Base-by-base conservation (phyloP, 2,113 vertebrate species). In the Callopanchax toddi region DNA sequence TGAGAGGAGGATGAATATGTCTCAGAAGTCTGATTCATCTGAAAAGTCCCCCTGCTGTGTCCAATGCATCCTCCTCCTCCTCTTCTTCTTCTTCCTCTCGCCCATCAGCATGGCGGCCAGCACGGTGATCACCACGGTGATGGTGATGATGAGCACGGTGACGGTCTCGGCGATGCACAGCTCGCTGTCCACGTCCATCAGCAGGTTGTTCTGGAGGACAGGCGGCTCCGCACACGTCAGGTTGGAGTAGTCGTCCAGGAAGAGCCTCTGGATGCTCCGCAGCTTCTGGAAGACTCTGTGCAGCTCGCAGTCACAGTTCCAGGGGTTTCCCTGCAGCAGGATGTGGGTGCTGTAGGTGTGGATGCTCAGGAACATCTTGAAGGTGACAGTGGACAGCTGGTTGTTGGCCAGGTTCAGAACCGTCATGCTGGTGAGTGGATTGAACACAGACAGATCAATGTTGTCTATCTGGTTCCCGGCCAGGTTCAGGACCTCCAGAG, bases 231-330 rank as follows among this genome's bases (percentile, higher is more conserved):
- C 3, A 62, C 94, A 95, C 3, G 75, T 91, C 68, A 95, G 79
- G 60, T 92, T 91, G 29, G 60, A 44, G 57, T 93, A 93, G 87
- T 94, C 92, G 23, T 94, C 91, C 74, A 95, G 74, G 54, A 91
- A 88, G 50, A 95, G 87, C 56, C 90, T 66, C 62, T 91, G 88
- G 62, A 94, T 86, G 53, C 82, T 91, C 4, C 70, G 86, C 58
- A 94, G 81, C 72, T 95, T 95, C 51, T 84, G 60, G 79, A 94
- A 94, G 2, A 92, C 91, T 23, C 93, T 87, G 70, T 95, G 94
- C 54, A 94, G 89, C 71, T 94, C 93, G 22, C 94, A 95, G 66
- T 94, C 91, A n/a, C 94, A 94, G 49, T 82, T 80, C 93, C 93
- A 95, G 0, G 89, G 90, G 74, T 94, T 95, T 12, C 78, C 70